Percentiles rank a stretch among this genome's conserved stretches.
Conservation (phyloP, 1,140 invertebrate species). For the Ericerus pela region DNA sequence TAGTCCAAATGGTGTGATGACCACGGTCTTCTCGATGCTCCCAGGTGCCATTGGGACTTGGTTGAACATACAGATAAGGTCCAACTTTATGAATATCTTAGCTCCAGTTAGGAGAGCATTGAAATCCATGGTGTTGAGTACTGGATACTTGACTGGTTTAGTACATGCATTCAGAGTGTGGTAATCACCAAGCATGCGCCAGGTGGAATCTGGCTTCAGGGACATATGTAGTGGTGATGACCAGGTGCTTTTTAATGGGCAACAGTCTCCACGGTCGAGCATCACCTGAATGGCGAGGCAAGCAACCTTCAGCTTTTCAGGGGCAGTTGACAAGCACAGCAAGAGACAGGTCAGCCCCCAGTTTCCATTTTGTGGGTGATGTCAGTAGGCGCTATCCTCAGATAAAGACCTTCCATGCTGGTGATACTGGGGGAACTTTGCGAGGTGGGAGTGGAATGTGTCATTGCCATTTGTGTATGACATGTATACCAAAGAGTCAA, state of each 20-base stretch:
- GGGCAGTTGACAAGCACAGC: slow-evolving; percentile 27
- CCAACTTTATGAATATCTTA: slow-evolving; percentile 33
- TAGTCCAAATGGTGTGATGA: slow-evolving; percentile 16
- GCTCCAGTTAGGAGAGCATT: slow-evolving; percentile 28
- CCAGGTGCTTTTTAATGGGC: slow-evolving; percentile 29
- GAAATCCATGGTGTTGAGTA: slow-evolving; percentile 27
- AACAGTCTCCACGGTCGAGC: slow-evolving; percentile 23
- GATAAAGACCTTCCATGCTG: no score
- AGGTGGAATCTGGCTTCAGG: slow-evolving; percentile 32
- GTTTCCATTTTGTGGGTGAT: neutral
- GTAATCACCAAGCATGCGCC: slow-evolving; percentile 35
- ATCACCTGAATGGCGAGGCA: slow-evolving; percentile 26
- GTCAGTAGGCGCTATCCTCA: no score
- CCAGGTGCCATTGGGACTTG: slow-evolving; percentile 29
- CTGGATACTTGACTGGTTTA: slow-evolving; percentile 30
- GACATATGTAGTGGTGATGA: slow-evolving; percentile 33
- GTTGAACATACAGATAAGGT: slow-evolving; percentile 35
- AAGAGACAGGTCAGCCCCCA: slow-evolving; percentile 28
- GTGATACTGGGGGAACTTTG: no score
- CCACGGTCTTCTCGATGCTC: slow-evolving; percentile 29
- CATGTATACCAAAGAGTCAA: no score
- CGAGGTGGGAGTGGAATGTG: no score
- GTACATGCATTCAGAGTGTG: slow-evolving; percentile 32
- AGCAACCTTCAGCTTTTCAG: slow-evolving; percentile 23
- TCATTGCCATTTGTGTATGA: no score